Percentiles rank a stretch among this genome's conserved stretches.
These are phyloP conservation scores for Acrobasis suavella DNA, from an alignment of 2,888 invertebrate species.

Conservation along the genomic window DNA sequence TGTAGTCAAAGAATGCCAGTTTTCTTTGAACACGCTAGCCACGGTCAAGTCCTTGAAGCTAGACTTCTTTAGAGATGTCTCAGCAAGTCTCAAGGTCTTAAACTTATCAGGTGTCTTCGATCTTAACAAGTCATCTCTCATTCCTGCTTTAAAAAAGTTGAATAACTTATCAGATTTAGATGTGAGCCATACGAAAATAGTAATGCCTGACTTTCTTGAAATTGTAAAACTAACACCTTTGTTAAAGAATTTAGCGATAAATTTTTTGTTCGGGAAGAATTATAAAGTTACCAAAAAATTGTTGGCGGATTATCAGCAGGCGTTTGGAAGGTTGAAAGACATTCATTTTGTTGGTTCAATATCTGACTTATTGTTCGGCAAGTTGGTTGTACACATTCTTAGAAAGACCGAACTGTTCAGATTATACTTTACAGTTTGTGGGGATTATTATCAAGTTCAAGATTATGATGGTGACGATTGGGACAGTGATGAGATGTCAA, in stretches of 20 bases:
- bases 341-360: constrained; percentile 7
- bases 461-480: background rate
- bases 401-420: background rate
- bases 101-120: background rate
- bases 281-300: background rate
- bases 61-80: background rate
- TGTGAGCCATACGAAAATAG: constrained; percentile 3
- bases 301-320: background rate
- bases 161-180: constrained; percentile 3
- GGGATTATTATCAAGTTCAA: background rate
- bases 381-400: background rate
- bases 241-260: background rate
- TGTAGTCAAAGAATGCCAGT: constrained; percentile 6
- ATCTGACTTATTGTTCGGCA: background rate
- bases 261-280: background rate
- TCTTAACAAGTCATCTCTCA: background rate
- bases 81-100: background rate
- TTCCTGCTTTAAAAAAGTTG: background rate
- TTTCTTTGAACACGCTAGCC: constrained; percentile 8
- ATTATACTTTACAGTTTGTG: background rate
- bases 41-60: background rate
- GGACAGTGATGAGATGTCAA: background rate
- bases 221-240: background rate
- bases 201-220: background rate
- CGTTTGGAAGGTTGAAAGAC: background rate